Evolutionary conservation across 2,797 vertebrate species (phyloP).

Genomic region (Trachops cirrhosus): DNA sequence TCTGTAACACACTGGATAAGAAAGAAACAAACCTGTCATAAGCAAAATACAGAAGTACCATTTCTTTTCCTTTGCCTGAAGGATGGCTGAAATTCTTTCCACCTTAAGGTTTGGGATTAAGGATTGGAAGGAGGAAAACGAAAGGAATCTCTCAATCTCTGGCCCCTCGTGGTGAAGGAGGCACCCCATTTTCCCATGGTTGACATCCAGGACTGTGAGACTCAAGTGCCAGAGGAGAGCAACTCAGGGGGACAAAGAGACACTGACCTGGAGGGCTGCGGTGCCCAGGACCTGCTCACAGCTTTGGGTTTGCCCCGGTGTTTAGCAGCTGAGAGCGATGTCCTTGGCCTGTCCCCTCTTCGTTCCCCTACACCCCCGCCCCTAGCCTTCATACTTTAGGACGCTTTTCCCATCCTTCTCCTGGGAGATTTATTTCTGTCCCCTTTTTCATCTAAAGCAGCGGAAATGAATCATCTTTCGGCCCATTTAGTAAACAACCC

Average conservation of each 20-base stretch:
- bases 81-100: not conserved
- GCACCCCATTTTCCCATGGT: not conserved
- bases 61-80: not conserved
- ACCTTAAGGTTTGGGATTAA: not conserved
- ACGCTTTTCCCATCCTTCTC: slow-evolving; percentile 53
- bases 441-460: slow-evolving; percentile 34
- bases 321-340: not conserved
- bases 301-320: not conserved
- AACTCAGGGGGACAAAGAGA: not conserved
- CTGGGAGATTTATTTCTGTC: slow-evolving; percentile 64
- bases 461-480: slow-evolving; percentile 68
- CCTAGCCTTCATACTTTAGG: not conserved
- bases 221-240: not conserved
- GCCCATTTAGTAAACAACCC: slow-evolving; percentile 47
- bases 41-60: not conserved
- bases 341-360: not conserved
- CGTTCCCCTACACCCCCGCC: fast-evolving
- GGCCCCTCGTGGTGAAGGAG: not conserved
- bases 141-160: not conserved
- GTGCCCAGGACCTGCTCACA: not conserved
- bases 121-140: not conserved
- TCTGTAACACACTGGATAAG: not conserved
- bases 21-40: not conserved
- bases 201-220: not conserved
- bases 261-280: not conserved